A percentile compares a stretch with the other conserved stretches of the same genome.
Evolutionary conservation across 2,113 vertebrate species (phyloP).

Genomic region (Hippoglossus stenolepis): DNA sequence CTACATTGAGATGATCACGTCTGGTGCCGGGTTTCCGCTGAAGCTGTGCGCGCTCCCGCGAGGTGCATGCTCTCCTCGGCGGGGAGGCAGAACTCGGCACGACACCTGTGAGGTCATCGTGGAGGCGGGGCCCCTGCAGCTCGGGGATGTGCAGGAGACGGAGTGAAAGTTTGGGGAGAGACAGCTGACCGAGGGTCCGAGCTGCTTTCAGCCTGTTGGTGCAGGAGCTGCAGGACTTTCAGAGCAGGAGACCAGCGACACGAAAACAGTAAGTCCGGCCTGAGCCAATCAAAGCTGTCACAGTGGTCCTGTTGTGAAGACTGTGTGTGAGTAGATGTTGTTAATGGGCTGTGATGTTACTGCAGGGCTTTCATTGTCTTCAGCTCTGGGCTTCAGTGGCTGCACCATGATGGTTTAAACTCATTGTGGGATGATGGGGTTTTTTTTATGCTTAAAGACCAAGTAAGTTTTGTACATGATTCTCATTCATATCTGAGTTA

Average conservation of each 20-base stretch:
- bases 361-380: background rate
- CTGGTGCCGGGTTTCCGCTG: too few species aligned
- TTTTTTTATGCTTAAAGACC: too few species aligned
- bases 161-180: slow-evolving; percentile 43
- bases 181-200: slow-evolving; percentile 28
- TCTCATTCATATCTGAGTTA: too few species aligned
- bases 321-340: background rate
- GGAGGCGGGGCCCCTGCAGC: background rate
- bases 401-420: too few species aligned
- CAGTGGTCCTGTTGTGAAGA: background rate
- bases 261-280: slow-evolving; percentile 52
- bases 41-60: too few species aligned
- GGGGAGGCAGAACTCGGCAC: too few species aligned
- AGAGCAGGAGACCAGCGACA: slow-evolving; percentile 3
- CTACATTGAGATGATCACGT: too few species aligned
- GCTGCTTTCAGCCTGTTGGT: background rate
- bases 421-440: too few species aligned
- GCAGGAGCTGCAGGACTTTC: slow-evolving; percentile 2
- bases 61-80: too few species aligned
- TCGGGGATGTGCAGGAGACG: background rate
- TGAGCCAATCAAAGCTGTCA: background rate
- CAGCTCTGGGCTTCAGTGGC: too few species aligned
- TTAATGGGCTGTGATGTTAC: background rate
- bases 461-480: too few species aligned
- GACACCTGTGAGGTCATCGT: background rate